These are phyloP conservation scores for Halcyon senegalensis DNA, from an alignment of 2,113 vertebrate genomes.

Conservation along the genomic window DNA sequence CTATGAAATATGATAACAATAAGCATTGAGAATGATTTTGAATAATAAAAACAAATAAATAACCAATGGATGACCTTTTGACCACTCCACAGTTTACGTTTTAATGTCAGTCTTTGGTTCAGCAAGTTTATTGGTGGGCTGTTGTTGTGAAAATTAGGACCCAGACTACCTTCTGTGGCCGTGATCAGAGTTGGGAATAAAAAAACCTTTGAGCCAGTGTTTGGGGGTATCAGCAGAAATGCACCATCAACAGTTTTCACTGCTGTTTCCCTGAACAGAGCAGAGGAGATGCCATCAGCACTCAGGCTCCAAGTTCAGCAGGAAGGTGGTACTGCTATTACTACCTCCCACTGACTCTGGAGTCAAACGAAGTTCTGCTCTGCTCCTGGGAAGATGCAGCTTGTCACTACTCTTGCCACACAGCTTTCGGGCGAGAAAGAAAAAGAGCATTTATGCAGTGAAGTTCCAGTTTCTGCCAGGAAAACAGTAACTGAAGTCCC, in stretches of 20 bases:
- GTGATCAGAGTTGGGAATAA: background rate
- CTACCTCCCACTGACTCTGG: background rate
- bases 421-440: background rate
- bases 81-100: background rate
- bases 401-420: background rate
- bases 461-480: background rate
- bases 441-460: background rate
- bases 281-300: accelerated
- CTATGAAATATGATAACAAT: background rate
- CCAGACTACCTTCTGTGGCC: background rate
- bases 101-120: background rate
- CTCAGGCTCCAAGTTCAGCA: background rate
- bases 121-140: background rate
- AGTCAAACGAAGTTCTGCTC: background rate
- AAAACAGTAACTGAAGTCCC: conserved; percentile 14
- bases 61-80: background rate
- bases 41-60: background rate
- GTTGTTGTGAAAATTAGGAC: background rate
- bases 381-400: background rate
- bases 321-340: background rate
- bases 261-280: background rate
- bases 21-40: background rate
- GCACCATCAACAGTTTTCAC: background rate
- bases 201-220: accelerated
- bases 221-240: background rate